phyloP scores from a whole-genome alignment of 2,797 vertebrate genomes.

The Clarias fuscus region DNA sequence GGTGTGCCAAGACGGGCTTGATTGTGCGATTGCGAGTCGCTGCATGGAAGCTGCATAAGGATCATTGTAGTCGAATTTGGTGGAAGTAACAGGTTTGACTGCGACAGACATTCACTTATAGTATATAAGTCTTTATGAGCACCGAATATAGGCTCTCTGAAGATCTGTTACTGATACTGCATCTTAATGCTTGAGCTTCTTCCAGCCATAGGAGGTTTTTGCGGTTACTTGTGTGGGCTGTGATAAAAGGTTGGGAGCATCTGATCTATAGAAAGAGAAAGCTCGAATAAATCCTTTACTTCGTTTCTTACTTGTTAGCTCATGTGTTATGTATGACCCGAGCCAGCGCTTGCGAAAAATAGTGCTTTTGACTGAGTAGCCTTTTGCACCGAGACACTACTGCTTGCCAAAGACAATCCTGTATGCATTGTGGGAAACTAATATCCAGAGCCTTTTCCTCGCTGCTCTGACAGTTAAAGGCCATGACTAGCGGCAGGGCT shows the following conservation, averaged over 20 bases:
- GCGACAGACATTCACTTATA: not conserved
- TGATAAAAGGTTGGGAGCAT: not conserved
- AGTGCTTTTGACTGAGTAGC: not conserved
- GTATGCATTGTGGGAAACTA: constrained; percentile 16
- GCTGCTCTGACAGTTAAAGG: constrained; percentile 31
- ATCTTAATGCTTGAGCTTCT: not conserved
- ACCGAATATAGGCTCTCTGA: not conserved
- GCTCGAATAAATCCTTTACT: not conserved
- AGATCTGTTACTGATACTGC: not conserved
- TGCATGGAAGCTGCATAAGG: not conserved
- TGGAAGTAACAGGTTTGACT: not conserved
- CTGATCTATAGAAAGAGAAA: not conserved
- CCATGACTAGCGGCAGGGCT: constrained; percentile 13
- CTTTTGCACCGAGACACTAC: not conserved
- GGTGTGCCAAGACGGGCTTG: not conserved
- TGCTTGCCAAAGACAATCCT: not conserved
- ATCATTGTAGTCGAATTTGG: not conserved
- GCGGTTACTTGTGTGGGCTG: not conserved
- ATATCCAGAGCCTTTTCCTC: constrained; percentile 11
- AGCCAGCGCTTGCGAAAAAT: not conserved
- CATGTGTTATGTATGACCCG: not conserved
- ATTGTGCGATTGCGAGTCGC: not conserved
- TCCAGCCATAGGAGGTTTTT: not conserved
- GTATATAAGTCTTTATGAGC: not conserved
- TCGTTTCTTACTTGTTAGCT: not conserved